phyloP scores from a whole-genome alignment of 2,113 vertebrate species.

The Chloropsis hardwickii region DNA sequence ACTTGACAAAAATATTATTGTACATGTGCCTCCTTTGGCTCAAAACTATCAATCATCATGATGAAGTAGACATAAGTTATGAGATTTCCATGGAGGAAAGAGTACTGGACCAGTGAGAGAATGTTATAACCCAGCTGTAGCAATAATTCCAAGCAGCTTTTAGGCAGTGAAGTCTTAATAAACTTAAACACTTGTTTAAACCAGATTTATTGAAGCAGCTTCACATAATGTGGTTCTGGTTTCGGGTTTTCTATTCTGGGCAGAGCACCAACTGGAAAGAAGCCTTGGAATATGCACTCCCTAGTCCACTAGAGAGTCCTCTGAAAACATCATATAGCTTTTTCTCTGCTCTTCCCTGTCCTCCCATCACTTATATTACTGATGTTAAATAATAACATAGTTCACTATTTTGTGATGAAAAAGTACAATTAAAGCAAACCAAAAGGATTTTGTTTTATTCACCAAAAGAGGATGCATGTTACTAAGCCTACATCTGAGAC shows the following conservation, averaged over 20 bases:
- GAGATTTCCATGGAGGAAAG: conserved; percentile 46
- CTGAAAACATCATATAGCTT: neutral
- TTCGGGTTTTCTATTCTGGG: conserved; percentile 38
- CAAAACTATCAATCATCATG: neutral
- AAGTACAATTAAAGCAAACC: neutral
- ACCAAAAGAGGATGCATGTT: neutral
- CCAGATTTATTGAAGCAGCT: conserved; percentile 53
- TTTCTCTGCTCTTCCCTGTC: neutral
- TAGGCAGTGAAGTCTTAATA: conserved; percentile 42
- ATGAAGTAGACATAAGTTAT: conserved; percentile 33
- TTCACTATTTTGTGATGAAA: neutral
- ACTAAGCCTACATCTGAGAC: neutral
- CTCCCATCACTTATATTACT: neutral
- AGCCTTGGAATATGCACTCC: conserved; percentile 4
- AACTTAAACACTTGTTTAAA: conserved; percentile 55
- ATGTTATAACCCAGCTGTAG: conserved; percentile 52
- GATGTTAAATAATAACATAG: neutral
- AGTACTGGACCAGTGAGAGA: conserved; percentile 7
- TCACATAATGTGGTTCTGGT: conserved; percentile 16
- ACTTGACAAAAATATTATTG: neutral
- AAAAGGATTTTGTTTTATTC: neutral
- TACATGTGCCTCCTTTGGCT: neutral
- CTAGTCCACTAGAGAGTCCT: neutral
- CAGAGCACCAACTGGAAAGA: conserved; percentile 49
- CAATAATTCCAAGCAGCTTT: conserved; percentile 57